Evolutionary conservation across 1,140 invertebrate species (phyloP).

Genomic region (Drosophila serrata): DNA sequence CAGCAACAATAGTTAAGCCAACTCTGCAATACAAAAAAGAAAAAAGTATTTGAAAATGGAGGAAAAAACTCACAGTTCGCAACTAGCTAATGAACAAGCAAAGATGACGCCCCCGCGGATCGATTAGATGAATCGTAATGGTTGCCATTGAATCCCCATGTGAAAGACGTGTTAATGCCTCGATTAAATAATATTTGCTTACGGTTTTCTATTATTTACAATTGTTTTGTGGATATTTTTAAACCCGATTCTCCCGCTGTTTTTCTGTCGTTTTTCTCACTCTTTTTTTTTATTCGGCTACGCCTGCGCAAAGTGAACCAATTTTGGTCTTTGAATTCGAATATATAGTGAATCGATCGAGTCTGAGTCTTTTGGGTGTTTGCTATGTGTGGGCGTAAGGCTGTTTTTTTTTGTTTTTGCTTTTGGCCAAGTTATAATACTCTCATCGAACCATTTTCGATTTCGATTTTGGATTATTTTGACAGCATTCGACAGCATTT

Average conservation of each 20-base stretch:
- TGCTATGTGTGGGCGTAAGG: constrained; percentile 18
- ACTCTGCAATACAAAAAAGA: constrained; percentile 8
- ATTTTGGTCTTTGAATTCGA: constrained; percentile 51
- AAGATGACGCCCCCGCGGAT: constrained; percentile 40
- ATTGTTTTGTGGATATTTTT: constrained; percentile 62
- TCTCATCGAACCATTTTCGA: constrained; percentile 34
- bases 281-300: constrained; percentile 5
- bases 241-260: constrained; percentile 25
- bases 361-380: constrained; percentile 7
- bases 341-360: constrained; percentile 1
- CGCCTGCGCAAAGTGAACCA: constrained; percentile 52
- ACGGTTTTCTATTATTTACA: constrained; percentile 42
- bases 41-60: not conserved
- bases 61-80: constrained; percentile 30
- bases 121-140: constrained; percentile 14
- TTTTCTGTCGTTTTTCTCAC: constrained; percentile 15
- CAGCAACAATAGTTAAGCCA: constrained; percentile 22
- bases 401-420: constrained; percentile 14
- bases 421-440: constrained; percentile 24
- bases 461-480: constrained; percentile 49
- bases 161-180: constrained; percentile 60
- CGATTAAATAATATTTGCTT: constrained; percentile 62
- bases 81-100: constrained; percentile 51
- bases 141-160: constrained; percentile 6
- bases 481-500: constrained; percentile 50